Conservation (phyloP, 2,113 vertebrate genomes). For the Notothenia rossii region DNA sequence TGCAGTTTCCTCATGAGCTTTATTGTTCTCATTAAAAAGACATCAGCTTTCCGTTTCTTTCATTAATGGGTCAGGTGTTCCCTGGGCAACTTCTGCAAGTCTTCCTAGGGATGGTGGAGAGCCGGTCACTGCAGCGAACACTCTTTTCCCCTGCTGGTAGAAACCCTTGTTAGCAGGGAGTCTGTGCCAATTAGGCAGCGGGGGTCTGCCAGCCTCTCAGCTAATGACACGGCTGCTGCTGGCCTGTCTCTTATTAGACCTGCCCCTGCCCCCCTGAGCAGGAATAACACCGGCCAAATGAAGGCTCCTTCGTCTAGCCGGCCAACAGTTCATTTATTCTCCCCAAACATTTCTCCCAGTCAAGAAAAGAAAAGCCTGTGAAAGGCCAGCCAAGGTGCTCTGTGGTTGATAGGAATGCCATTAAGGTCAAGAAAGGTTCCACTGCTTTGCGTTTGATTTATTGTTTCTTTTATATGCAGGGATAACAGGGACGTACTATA, state of each 20-base stretch:
- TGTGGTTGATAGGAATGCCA: conserved; percentile 74
- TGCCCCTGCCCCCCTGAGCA: conserved; percentile 57
- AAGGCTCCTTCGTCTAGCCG: conserved; percentile 68
- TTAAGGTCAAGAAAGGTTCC: conserved; percentile 73
- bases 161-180: conserved; percentile 76
- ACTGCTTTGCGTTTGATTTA: conserved; percentile 70
- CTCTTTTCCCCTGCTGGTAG: conserved; percentile 66
- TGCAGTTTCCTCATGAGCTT: conserved; percentile 66
- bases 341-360: conserved; percentile 69
- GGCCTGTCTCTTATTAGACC: conserved; percentile 77
- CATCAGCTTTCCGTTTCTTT: conserved; percentile 71
- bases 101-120: conserved; percentile 37
- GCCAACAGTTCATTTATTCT: conserved; percentile 82
- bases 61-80: conserved; percentile 74
- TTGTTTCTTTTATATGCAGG: conserved; percentile 60
- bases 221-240: conserved; percentile 79
- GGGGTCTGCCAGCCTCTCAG: conserved; percentile 75
- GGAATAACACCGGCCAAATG: conserved; percentile 73
- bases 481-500: conserved; percentile 50
- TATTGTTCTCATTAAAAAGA: conserved; percentile 79
- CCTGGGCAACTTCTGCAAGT: conserved; percentile 34
- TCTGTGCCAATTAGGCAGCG: conserved; percentile 81
- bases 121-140: conserved; percentile 53
- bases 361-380: conserved; percentile 64
- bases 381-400: conserved; percentile 75